Evolutionary conservation across 2,888 invertebrate genomes (phyloP).

Genomic region (Thumatha senex): DNA sequence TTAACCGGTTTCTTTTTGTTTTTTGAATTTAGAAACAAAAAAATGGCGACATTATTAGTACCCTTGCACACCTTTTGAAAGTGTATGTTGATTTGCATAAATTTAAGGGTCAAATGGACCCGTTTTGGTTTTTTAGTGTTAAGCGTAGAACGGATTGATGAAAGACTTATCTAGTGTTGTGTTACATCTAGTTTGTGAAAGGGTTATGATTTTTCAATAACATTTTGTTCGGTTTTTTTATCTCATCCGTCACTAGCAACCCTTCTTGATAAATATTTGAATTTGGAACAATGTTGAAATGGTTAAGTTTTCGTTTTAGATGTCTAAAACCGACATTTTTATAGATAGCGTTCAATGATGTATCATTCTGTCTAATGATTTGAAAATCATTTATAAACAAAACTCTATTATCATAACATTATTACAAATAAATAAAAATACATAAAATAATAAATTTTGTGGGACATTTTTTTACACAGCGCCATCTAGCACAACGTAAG

Average conservation of each 20-base stretch:
- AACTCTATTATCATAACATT: no score
- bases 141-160: constrained; percentile 35
- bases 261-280: constrained; percentile 5
- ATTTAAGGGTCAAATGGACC: constrained; percentile 37
- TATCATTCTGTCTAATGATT: no score
- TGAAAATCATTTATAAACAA: no score
- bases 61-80: constrained; percentile 35
- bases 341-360: no score
- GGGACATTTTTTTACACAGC: no score
- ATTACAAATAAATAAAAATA: no score
- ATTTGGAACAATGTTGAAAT: neutral
- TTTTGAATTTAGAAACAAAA: constrained; percentile 38
- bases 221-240: constrained; percentile 27
- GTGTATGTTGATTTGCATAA: constrained; percentile 34
- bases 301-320: neutral
- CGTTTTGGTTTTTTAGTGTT: constrained; percentile 35
- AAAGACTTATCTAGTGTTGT: constrained; percentile 36
- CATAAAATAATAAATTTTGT: no score
- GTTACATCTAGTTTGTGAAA: constrained; percentile 38
- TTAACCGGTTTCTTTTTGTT: constrained; percentile 39
- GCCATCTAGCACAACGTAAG: no score
- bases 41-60: constrained; percentile 39
- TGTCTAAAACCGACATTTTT: no score
- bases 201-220: constrained; percentile 33
- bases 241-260: constrained; percentile 4